phyloP scores from a whole-genome alignment of 2,113 vertebrate species.

The Myotis yumanensis region DNA sequence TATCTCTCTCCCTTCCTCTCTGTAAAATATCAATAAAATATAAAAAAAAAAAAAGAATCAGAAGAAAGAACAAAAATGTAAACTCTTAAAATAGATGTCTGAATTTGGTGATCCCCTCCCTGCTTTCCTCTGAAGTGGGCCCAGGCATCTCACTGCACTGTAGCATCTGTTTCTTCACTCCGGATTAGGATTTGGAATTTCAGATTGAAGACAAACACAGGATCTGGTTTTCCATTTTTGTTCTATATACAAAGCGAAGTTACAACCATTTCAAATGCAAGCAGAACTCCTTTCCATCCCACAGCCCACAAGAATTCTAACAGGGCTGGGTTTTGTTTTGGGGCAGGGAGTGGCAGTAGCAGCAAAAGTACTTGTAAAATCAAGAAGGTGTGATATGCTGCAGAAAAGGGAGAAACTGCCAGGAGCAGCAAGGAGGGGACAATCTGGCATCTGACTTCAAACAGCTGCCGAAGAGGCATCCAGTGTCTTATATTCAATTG shows the following conservation, averaged over 20 bases:
- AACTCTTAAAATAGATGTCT: background rate
- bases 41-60: too few species aligned
- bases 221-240: conserved; percentile 60
- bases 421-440: conserved; percentile 29
- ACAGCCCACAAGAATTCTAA: conserved; percentile 56
- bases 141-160: background rate
- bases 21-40: too few species aligned
- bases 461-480: conserved; percentile 62
- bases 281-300: conserved; percentile 35
- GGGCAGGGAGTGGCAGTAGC: background rate
- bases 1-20: too few species aligned
- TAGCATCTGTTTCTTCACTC: conserved; percentile 43
- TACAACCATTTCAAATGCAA: conserved; percentile 58
- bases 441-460: conserved; percentile 8
- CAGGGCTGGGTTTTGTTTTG: conserved; percentile 23
- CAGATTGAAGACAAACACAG: conserved; percentile 48
- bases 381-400: conserved; percentile 60
- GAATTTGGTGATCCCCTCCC: background rate
- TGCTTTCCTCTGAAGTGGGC: background rate
- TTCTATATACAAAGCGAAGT: conserved; percentile 48
- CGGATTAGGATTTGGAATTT: conserved; percentile 49
- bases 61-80: background rate
- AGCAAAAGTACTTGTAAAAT: conserved; percentile 31
- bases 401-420: conserved; percentile 8
- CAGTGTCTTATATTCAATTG: conserved; percentile 10